Base-by-base conservation (phyloP, 2,888 invertebrate genomes). In the Lycophotia porphyrea region DNA sequence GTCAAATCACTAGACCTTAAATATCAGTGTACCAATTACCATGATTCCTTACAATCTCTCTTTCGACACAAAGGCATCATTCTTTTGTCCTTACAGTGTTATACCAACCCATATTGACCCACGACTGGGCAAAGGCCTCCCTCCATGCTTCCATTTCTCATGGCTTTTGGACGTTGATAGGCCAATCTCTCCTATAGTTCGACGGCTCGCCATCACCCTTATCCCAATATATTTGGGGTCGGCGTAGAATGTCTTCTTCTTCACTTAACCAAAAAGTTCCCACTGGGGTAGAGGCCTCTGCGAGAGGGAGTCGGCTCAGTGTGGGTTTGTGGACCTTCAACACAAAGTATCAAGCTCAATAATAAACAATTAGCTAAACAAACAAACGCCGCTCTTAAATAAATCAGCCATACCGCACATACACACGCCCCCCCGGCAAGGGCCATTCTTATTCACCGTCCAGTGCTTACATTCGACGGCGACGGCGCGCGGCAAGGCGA, bases 401-500 rank as follows among this genome's bases (percentile, higher is more conserved):
- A 91, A 93, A 90, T 93, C 92, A 85, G 93, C 90, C 92, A 91
- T 89, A 63, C 79, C 47, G 83, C 89, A 85, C 86, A 87, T 84
- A 80, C 82, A 85, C 88, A 81, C 86, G 84, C 90, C 86, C 76
- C 88, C 91, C 89, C 90, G 93, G 92, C 93, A 93, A 97, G 97
- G 97, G 97, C 97, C 97, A 97, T 97, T 97, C 97, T 98, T 98
- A 98, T 98, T 97, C 98, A 98, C 98, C 96, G 96, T 96, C 98
- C 98, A 99, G 99, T 99, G 98, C 98, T 99, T 98, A 99, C 99
- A 97, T 99, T 98, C 98, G 98, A 98, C 97, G 99, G 99, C 97
- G 98, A 98, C 97, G 94, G 91, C 91, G 95, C 93, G 84, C 96
- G 96, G 91, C 98, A 99, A 98, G 99, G 98, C 96, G 99, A 99